phyloP scores from a whole-genome alignment of 2,888 invertebrate species.

The Carcina quercana region DNA sequence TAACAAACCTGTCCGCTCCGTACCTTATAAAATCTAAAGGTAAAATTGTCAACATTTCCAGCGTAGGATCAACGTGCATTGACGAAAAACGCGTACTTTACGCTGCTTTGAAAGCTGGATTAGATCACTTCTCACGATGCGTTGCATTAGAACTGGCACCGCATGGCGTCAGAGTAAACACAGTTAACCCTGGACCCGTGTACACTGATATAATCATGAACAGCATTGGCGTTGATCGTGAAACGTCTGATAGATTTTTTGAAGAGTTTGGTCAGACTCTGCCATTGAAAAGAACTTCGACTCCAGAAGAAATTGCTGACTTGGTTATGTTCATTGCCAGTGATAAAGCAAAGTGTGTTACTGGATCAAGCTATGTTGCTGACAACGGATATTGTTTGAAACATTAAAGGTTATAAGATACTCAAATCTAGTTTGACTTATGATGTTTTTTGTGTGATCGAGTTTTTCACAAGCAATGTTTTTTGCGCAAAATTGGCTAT shows the following conservation, averaged over 20 bases:
- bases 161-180: conserved; percentile 23
- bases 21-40: conserved; percentile 18
- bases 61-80: conserved; percentile 11
- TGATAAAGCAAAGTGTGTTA: conserved; percentile 22
- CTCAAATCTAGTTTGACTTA: too few relatives aligned
- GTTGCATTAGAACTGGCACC: conserved; percentile 76
- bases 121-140: conserved; percentile 22
- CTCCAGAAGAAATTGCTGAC: conserved; percentile 23
- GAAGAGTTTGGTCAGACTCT: conserved; percentile 79
- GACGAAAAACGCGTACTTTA: conserved; percentile 38
- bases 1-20: conserved; percentile 18
- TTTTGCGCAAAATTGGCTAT: too few relatives aligned
- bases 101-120: conserved; percentile 16
- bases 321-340: conserved; percentile 20
- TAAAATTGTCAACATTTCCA: conserved; percentile 21
- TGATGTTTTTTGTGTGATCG: too few relatives aligned
- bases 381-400: conserved; percentile 19
- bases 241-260: conserved; percentile 14
- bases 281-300: conserved; percentile 17
- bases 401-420: too few relatives aligned
- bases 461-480: too few relatives aligned
- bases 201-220: conserved; percentile 7
- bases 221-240: neutral
- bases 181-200: conserved; percentile 27
- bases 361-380: conserved; percentile 17